phyloP scores from a whole-genome alignment of 2,113 vertebrate species.

The Paracanthobrama guichenoti region DNA sequence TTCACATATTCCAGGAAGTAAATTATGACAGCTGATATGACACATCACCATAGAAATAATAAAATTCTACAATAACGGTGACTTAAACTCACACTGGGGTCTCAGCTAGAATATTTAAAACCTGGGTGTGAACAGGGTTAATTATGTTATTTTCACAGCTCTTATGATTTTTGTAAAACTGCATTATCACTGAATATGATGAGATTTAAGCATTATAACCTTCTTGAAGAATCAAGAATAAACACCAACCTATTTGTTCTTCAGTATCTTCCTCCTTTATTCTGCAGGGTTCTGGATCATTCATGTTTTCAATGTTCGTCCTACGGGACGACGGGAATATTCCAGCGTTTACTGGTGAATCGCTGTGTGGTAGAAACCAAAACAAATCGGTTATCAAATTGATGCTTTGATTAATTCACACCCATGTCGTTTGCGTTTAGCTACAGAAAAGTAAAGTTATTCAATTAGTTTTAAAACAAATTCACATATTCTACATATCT shows the following conservation, averaged over 20 bases:
- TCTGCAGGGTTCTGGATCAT: neutral
- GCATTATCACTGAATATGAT: neutral
- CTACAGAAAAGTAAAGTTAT: neutral
- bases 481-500: neutral
- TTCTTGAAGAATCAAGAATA: neutral
- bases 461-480: neutral
- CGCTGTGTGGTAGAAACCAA: neutral
- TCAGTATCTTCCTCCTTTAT: neutral
- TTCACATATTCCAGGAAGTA: too few species aligned
- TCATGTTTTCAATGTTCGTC: neutral
- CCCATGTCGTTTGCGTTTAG: neutral
- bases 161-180: neutral
- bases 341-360: neutral
- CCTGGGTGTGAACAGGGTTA: too few species aligned
- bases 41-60: too few species aligned
- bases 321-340: too few species aligned
- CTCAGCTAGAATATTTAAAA: too few species aligned
- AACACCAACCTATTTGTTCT: slow-evolving; percentile 14
- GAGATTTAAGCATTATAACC: neutral
- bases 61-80: too few species aligned
- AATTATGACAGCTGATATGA: too few species aligned
- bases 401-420: neutral
- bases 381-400: neutral
- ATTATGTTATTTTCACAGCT: neutral
- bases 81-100: too few species aligned